These are phyloP conservation scores for Loris lydekkerianus DNA, from an alignment of 2,797 vertebrate species.

Conservation along the genomic window DNA sequence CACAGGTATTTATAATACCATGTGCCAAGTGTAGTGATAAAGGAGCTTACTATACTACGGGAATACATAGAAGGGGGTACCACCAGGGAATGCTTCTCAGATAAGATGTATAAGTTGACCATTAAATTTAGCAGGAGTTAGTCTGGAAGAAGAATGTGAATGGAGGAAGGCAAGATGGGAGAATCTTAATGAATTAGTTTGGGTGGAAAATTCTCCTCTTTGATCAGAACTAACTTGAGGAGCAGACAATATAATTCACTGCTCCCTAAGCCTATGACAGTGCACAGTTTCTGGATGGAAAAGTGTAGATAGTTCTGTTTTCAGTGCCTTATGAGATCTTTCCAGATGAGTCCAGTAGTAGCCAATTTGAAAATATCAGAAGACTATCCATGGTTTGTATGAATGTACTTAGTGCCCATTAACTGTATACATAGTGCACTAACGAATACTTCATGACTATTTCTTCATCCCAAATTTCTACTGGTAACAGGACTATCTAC, in stretches of 20 bases:
- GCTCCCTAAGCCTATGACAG: not conserved
- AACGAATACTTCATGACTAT: not conserved
- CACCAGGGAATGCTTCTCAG: not conserved
- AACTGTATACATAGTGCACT: not conserved
- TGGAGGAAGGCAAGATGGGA: not conserved
- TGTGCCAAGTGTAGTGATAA: not conserved
- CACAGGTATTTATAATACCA: not conserved
- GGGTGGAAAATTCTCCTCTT: not conserved
- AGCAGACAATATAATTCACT: not conserved
- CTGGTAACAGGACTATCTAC: slow-evolving; percentile 37
- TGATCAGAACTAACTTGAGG: not conserved
- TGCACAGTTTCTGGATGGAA: not conserved
- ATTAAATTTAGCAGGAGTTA: not conserved
- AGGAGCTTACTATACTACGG: not conserved
- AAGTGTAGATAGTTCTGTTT: not conserved
- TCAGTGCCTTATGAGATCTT: not conserved
- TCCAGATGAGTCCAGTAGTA: not conserved
- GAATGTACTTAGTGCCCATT: slow-evolving; percentile 14
- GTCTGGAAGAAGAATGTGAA: not conserved
- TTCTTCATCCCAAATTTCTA: slow-evolving; percentile 15
- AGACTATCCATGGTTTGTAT: not conserved
- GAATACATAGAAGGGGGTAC: too few species aligned
- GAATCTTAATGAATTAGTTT: not conserved
- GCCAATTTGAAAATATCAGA: not conserved
- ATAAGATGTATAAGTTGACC: not conserved